phyloP scores from a whole-genome alignment of 2,888 invertebrate genomes.

The Sclerodermus sp. region DNA sequence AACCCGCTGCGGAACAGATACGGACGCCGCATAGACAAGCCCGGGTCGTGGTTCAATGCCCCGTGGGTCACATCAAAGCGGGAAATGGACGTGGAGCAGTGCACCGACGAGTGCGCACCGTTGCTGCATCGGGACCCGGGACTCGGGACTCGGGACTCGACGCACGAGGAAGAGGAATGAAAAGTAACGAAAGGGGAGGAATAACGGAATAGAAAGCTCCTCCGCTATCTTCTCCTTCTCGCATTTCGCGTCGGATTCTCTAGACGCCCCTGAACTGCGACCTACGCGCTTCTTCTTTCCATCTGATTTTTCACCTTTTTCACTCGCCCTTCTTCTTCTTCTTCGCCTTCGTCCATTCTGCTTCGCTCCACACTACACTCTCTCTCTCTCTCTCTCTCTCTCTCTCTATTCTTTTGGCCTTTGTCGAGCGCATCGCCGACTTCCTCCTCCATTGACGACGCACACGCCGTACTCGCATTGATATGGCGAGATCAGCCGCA shows the following conservation, averaged over 20 bases:
- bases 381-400: slow-evolving; percentile 5
- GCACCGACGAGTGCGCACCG: too few relatives aligned
- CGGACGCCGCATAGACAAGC: too few relatives aligned
- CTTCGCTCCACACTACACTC: not conserved
- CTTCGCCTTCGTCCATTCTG: not conserved
- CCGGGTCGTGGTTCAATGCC: slow-evolving; percentile 22
- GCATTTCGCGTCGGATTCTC: slow-evolving; percentile 16
- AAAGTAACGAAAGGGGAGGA: slow-evolving; percentile 26
- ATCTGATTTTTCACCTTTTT: not conserved
- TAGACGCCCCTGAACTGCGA: slow-evolving; percentile 8
- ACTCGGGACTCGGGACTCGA: not conserved
- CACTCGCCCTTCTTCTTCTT: too few relatives aligned
- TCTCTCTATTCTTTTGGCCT: slow-evolving; percentile 2
- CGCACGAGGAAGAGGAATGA: slow-evolving; percentile 23
- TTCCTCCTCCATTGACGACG: slow-evolving; percentile 2
- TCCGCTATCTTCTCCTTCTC: slow-evolving; percentile 18
- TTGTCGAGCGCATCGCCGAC: not conserved
- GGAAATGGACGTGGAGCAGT: slow-evolving; percentile 22
- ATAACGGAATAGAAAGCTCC: slow-evolving; percentile 27
- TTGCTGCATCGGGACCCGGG: too few relatives aligned
- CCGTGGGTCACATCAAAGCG: slow-evolving; percentile 33
- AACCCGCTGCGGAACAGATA: too few relatives aligned
- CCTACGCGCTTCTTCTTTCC: slow-evolving; percentile 11
- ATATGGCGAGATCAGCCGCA: not conserved
- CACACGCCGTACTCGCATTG: too few relatives aligned